Evolutionary conservation across 1,140 invertebrate genomes (phyloP), one percentile per base, ranked within the genome.

Genomic region (Holcopasites calliopsidis): DNA sequence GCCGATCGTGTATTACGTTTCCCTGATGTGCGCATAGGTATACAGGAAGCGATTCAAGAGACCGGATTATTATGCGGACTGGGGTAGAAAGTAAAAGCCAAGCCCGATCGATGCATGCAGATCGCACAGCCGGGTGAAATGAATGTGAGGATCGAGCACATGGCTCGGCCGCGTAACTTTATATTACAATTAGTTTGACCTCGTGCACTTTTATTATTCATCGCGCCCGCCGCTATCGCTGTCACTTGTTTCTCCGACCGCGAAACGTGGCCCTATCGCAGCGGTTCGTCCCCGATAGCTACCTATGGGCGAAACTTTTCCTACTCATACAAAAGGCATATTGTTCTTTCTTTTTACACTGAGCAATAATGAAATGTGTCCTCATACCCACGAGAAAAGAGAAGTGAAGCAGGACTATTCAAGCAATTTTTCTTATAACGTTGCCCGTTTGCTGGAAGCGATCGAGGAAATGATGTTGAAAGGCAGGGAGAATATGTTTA

Each of bases 111-210:
- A 47, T 49, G 49, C 52, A 49, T 66, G 49, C 47, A 35, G 49
- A 77, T 66, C 57, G 33, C 26, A 5, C n/a, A 10, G 10, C 18
- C 23, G 13, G n/a, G 40, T 13, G 60, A 85, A 85, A 84, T 85
- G 80, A 73, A 85, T 83, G 79, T 77, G 85, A 76, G 84, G 74
- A 78, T 71, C 66, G 77, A 49, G 75, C 82, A 84, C 73, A 85
- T 86, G 81, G 72, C 66, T 3, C 28, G 49, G 54, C 55, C 21
- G 61, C 60, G 26, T 60, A 42, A 44, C 55, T 77, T 75, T 40
- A 77, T 82, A 80, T 85, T 86, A 85, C 80, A 87, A 89, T 89
- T 88, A 84, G 72, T 88, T 86, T 80, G 88, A 88, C 88, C 86
- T 89, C 88, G 86, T 72, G 76, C 66, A 69, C 77, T 82, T 87